Base-by-base conservation (phyloP, 2,888 invertebrate species). In the Drosophila stalkeri region DNA sequence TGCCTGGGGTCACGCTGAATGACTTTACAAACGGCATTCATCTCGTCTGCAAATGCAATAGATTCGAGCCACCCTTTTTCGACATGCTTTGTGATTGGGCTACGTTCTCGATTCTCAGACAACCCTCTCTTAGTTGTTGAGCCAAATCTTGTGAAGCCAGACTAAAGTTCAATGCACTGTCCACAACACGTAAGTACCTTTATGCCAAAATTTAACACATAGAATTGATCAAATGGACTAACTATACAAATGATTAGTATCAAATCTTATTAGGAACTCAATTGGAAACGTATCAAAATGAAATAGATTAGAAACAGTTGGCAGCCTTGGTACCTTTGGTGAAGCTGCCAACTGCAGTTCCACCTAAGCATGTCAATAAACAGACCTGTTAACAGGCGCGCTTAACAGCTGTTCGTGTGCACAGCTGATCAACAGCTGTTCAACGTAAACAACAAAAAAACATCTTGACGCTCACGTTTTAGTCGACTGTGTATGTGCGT, bases 371-470 rank as follows among this genome's bases (percentile, higher is more conserved):
- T 66, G 74, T 66, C 77, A 67, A 52, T 23, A 27, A 37, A 37
- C 55, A 54, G 64, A 55, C 43, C 27, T 27, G 49, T 68, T 76
- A 80, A 80, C 80, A 79, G 47, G 27, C 62, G n/a, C 1, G 14
- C n/a, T 39, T 52, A 65, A 68, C 79, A 79, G 79, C 79, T 79
- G 77, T 64, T 64, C 33, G 11, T 16, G 12, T 27, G 9, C 39
- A 64, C 82, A 80, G 75, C 82, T 81, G 82, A 59, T 63, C 56
- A 64, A 72, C 78, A 78, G 80, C 80, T 78, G 81, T 77, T 57
- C 77, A 76, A 79, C 75, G 86, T 88, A 88, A 88, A 88, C 87
- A 88, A 85, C 81, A 81, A 81, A 82, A 52, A 54, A 51, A 81
- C 64, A 57, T 67, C 65, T 68, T 67, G 74, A 68, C 64, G 70